These are phyloP conservation scores for Heliconius congener DNA, from an alignment of 1,140 invertebrate species.

Conservation along the genomic window DNA sequence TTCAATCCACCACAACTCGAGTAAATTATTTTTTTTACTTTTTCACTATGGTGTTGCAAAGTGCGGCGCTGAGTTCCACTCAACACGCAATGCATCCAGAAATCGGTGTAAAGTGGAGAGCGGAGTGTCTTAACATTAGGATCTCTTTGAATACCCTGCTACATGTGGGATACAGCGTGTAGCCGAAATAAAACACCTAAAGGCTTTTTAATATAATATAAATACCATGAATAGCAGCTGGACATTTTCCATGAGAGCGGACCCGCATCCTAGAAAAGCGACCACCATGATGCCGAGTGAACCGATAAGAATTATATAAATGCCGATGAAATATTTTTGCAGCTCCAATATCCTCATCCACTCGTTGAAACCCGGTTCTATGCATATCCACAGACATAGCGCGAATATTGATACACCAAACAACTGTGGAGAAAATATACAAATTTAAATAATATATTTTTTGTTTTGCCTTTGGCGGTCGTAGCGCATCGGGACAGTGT, in stretches of 20 bases:
- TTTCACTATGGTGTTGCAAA: no score
- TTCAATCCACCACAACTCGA: no score
- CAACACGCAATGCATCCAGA: no score
- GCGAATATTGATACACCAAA: slow-evolving; percentile 88
- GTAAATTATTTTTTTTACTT: no score
- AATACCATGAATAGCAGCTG: slow-evolving; percentile 83
- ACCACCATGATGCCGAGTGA: slow-evolving; percentile 87
- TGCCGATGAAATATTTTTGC: slow-evolving; percentile 89
- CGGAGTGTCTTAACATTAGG: no score
- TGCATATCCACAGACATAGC: slow-evolving; percentile 89
- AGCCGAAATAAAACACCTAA: no score
- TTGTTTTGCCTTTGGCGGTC: background rate
- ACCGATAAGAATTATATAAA: slow-evolving; percentile 89
- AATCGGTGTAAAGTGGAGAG: no score
- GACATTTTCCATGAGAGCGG: slow-evolving; percentile 86
- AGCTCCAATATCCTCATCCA: slow-evolving; percentile 89
- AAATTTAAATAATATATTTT: background rate
- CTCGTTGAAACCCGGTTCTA: slow-evolving; percentile 90
- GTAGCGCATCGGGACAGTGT: background rate
- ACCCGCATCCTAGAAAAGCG: slow-evolving; percentile 88
- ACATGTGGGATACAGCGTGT: no score
- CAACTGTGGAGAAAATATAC: slow-evolving; percentile 82
- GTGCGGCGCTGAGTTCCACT: no score
- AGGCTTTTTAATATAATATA: background rate
- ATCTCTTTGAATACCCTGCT: no score